Conservation (phyloP, 2,113 vertebrate species). For the Platycercus adscitus region DNA sequence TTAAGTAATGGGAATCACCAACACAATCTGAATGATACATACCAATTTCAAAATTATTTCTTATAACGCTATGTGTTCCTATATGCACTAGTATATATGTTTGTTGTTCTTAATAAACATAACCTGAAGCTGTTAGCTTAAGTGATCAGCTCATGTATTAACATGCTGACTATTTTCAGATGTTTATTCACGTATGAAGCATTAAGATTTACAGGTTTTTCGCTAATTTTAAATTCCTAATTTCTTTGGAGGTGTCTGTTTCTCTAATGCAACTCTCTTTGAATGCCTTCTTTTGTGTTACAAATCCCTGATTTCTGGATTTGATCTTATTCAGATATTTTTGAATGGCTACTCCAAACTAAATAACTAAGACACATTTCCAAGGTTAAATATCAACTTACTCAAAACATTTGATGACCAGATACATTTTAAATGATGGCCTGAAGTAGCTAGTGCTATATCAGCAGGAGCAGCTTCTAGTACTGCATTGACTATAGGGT, state of each 20-base stretch:
- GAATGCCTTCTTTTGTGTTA: not conserved
- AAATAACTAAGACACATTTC: not conserved
- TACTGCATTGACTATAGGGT: constrained; percentile 24
- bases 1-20: not conserved
- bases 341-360: not conserved
- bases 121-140: not conserved
- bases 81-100: not conserved
- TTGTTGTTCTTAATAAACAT: not conserved
- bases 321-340: not conserved
- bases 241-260: not conserved
- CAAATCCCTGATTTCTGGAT: not conserved
- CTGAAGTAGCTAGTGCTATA: constrained; percentile 48
- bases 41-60: not conserved
- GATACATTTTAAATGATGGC: not conserved
- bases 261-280: not conserved
- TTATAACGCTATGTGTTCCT: not conserved
- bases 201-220: not conserved
- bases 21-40: not conserved
- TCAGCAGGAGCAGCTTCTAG: constrained; percentile 41
- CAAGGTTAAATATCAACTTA: not conserved
- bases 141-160: not conserved
- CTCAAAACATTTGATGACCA: not conserved
- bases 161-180: not conserved
- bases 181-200: not conserved
- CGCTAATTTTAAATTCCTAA: not conserved